Conservation (phyloP, 2,888 invertebrate genomes). For the Pterostichus niger region DNA sequence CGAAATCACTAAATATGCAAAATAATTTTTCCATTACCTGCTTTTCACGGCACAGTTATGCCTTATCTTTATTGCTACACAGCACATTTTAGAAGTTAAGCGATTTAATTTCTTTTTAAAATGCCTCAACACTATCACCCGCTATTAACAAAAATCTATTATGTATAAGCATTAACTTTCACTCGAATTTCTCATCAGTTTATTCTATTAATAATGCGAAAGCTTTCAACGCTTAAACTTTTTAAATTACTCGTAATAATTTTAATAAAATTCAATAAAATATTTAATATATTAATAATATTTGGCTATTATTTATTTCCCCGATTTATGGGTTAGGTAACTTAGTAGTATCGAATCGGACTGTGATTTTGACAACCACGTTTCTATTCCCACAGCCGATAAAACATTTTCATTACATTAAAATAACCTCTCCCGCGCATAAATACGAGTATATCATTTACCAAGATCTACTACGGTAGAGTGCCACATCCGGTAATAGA, state of each 20-base stretch:
- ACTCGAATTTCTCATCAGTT: neutral
- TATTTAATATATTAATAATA: no score
- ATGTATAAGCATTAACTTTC: conserved; percentile 19
- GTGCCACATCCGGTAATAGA: no score
- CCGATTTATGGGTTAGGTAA: no score
- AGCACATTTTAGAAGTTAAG: conserved; percentile 26
- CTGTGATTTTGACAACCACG: no score
- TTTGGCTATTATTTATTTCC: no score
- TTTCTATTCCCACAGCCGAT: no score
- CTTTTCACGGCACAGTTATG: conserved; percentile 19
- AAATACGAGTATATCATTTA: no score
- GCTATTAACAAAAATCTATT: conserved; percentile 29
- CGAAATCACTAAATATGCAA: conserved; percentile 41
- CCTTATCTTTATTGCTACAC: conserved; percentile 44
- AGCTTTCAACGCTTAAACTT: neutral
- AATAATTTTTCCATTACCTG: conserved; percentile 52
- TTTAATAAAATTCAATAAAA: no score
- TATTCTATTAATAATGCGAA: neutral
- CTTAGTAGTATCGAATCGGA: no score
- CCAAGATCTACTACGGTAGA: no score
- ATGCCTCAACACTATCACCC: conserved; percentile 11
- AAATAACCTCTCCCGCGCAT: no score
- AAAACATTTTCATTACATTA: no score
- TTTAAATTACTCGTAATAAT: neutral
- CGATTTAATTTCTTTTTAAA: conserved; percentile 41